These are phyloP conservation scores for Irena cyanogastra DNA, from an alignment of 2,113 vertebrate genomes.

Conservation along the genomic window DNA sequence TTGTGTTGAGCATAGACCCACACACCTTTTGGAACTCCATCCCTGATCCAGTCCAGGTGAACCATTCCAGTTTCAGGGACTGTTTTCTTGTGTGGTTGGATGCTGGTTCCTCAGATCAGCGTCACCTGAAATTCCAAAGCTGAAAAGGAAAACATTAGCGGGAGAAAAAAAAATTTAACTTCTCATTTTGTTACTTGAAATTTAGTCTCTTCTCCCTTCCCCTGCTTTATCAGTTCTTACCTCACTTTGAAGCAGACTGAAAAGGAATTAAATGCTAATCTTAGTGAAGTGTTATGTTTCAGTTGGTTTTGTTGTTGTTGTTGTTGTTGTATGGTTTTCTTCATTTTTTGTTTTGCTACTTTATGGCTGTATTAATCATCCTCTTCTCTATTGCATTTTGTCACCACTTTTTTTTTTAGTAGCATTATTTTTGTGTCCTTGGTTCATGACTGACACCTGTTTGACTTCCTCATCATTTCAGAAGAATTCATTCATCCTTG, in stretches of 20 bases:
- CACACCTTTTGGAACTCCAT: background rate
- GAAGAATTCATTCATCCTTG: background rate
- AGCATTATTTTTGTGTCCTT: constrained; percentile 20
- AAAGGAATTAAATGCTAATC: constrained; percentile 61
- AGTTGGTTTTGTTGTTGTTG: background rate
- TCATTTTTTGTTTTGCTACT: constrained; percentile 39
- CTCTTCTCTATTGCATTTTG: constrained; percentile 44
- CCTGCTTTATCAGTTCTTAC: background rate
- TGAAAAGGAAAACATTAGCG: background rate
- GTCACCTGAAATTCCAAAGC: background rate
- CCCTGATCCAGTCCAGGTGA: background rate
- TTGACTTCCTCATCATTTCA: constrained; percentile 35
- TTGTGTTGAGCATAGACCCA: fast-evolving
- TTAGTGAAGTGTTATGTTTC: constrained; percentile 41
- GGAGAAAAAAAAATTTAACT: background rate
- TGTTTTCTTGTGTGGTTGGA: background rate
- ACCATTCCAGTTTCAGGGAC: background rate
- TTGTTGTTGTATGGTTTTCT: constrained; percentile 25
- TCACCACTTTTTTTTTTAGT: constrained; percentile 5
- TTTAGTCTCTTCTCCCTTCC: background rate
- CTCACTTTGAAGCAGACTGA: constrained; percentile 75
- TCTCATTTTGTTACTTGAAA: background rate
- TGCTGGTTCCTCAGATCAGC: background rate
- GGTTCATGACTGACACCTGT: constrained; percentile 41
- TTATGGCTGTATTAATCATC: constrained; percentile 50